Evolutionary conservation across 2,888 invertebrate species (phyloP).

Genomic region (Nomada flava): DNA sequence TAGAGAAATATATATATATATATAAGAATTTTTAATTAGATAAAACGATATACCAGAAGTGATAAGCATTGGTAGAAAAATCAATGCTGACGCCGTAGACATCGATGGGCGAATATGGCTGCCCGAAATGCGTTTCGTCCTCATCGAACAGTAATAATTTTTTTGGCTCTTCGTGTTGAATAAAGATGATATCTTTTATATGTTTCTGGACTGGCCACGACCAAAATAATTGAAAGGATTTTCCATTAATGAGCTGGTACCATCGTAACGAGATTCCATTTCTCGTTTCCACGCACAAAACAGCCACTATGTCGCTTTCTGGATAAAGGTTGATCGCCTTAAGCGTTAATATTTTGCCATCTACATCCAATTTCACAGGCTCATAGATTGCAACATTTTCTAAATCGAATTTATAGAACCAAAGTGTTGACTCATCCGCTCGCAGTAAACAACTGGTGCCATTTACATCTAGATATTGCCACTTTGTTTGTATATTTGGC

Average conservation of each 20-base stretch:
- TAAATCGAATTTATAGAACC: slow-evolving; percentile 63
- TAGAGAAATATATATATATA: background rate
- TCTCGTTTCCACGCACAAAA: slow-evolving; percentile 70
- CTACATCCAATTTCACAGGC: background rate
- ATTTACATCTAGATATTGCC: slow-evolving; percentile 66
- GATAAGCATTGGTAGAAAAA: slow-evolving; percentile 41
- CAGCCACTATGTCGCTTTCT: slow-evolving; percentile 58
- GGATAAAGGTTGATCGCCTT: slow-evolving; percentile 66
- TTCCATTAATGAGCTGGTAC: slow-evolving; percentile 74
- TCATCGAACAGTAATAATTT: slow-evolving; percentile 76
- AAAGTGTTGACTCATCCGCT: slow-evolving; percentile 46
- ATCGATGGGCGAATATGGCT: slow-evolving; percentile 70
- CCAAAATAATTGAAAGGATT: slow-evolving; percentile 71
- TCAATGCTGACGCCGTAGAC: slow-evolving; percentile 80
- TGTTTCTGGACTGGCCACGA: slow-evolving; percentile 72
- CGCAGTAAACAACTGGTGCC: slow-evolving; percentile 64
- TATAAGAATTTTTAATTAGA: background rate
- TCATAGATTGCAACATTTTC: slow-evolving; percentile 3
- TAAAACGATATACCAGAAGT: slow-evolving; percentile 77
- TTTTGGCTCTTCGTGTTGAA: slow-evolving; percentile 69
- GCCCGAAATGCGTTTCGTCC: slow-evolving; percentile 49
- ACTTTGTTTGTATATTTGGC: slow-evolving; percentile 53
- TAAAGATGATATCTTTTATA: slow-evolving; percentile 71
- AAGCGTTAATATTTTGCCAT: slow-evolving; percentile 69
- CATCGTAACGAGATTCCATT: slow-evolving; percentile 74